Evolutionary conservation across 2,888 invertebrate species (phyloP).

Genomic region (Xanthorhoe designata): DNA sequence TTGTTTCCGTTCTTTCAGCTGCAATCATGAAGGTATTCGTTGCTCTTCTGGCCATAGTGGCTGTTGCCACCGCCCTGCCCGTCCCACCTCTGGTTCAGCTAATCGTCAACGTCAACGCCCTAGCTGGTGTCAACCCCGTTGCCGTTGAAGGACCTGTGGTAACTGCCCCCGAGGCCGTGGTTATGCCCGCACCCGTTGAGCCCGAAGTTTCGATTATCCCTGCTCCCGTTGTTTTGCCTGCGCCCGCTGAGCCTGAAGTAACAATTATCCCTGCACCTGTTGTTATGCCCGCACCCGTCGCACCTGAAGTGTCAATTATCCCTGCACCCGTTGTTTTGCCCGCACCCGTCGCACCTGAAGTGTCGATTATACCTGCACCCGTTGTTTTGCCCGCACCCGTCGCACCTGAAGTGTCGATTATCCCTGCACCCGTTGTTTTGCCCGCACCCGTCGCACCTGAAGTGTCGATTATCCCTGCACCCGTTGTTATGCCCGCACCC

Average conservation of each 20-base stretch:
- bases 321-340: constrained; percentile 5
- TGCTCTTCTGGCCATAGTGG: constrained; percentile 58
- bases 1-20: constrained; percentile 11
- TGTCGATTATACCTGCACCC: constrained; percentile 1
- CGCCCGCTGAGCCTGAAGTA: constrained; percentile 5
- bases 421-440: constrained; percentile 8
- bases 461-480: constrained; percentile 7
- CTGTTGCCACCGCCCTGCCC: constrained; percentile 60
- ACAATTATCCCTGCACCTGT: not conserved
- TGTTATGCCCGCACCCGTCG: constrained; percentile 4
- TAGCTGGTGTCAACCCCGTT: constrained; percentile 33
- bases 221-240: constrained; percentile 12
- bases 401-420: not conserved
- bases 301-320: not conserved
- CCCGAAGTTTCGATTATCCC: constrained; percentile 19
- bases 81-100: constrained; percentile 59
- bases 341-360: constrained; percentile 1
- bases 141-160: constrained; percentile 19
- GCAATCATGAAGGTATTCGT: constrained; percentile 60
- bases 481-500: constrained; percentile 14
- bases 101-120: constrained; percentile 62
- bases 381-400: constrained; percentile 3
- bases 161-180: constrained; percentile 27
- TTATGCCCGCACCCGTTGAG: constrained; percentile 23
- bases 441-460: not conserved